Conservation (phyloP, 2,888 invertebrate species). For the Apodemia duryi region DNA sequence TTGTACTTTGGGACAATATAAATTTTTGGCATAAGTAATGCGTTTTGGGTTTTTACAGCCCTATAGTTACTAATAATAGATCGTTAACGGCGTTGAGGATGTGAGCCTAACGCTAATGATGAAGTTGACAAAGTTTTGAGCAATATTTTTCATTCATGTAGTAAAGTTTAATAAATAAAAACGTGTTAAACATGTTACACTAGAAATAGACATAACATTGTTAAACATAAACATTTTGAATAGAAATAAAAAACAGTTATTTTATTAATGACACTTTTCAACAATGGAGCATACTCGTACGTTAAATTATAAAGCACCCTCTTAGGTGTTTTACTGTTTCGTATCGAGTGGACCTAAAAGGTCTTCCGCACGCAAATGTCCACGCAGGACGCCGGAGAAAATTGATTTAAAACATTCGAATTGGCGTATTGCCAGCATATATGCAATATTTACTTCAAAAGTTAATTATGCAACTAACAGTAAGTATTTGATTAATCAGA, state of each 20-base stretch:
- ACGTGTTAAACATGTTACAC: constrained; percentile 18
- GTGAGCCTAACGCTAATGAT: constrained; percentile 33
- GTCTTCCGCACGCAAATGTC: neutral
- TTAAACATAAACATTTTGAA: constrained; percentile 16
- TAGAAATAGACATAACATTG: constrained; percentile 11
- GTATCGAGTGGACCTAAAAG: neutral
- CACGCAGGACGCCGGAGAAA: neutral
- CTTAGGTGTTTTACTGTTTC: neutral
- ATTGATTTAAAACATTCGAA: neutral
- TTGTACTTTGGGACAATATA: constrained; percentile 65
- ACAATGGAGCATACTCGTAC: neutral
- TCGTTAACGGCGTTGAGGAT: constrained; percentile 35
- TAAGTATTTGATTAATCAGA: too few species aligned
- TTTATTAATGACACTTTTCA: neutral
- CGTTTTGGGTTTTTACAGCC: constrained; percentile 67
- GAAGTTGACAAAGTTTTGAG: constrained; percentile 25
- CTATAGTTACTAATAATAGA: constrained; percentile 45
- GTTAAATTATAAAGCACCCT: neutral
- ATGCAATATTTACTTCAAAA: neutral
- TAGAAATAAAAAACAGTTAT: constrained; percentile 10
- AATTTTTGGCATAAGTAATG: constrained; percentile 48
- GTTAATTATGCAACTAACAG: too few species aligned
- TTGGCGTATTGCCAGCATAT: constrained; percentile 15
- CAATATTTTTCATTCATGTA: constrained; percentile 19
- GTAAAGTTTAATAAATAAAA: constrained; percentile 15